A percentile compares a stretch with the other conserved stretches of the same genome.
Conservation (phyloP, 2,113 vertebrate genomes). For the human region DNA sequence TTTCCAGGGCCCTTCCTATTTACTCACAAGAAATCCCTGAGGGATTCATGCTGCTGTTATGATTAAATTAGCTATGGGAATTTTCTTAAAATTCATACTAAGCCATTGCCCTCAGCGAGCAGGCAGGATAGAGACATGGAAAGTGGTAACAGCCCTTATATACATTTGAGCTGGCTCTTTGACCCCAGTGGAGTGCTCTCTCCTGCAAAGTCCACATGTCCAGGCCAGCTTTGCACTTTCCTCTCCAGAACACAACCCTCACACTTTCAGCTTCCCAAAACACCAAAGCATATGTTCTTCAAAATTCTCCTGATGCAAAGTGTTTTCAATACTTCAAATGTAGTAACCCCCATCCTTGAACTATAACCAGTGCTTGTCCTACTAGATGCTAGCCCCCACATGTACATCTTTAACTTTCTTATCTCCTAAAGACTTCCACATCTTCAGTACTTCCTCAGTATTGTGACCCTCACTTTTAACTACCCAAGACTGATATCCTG, state of each 20-base stretch:
- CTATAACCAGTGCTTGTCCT: not conserved
- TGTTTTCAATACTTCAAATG: slow-evolving; percentile 7
- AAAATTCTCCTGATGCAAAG: slow-evolving; percentile 2
- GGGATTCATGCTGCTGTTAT: not conserved
- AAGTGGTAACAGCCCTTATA: not conserved
- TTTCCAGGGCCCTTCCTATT: not conserved
- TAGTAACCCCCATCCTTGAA: not conserved
- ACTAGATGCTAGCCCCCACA: not conserved
- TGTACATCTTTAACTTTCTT: not conserved
- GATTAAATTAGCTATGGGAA: not conserved
- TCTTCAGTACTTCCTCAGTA: not conserved
- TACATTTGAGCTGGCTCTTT: not conserved
- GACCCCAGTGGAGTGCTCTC: not conserved
- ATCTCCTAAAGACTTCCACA: not conserved
- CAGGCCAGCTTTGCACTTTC: not conserved
- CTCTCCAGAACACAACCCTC: not conserved
- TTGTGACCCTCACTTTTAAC: not conserved
- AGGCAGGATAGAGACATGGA: not conserved
- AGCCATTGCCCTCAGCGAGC: not conserved
- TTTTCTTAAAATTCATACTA: not conserved
- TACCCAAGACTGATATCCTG: not conserved
- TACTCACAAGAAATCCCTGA: not conserved
- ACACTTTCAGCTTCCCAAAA: not conserved
- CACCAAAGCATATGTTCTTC: not conserved
- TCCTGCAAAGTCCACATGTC: not conserved